These are phyloP conservation scores for Siniperca knerii DNA, from an alignment of 2,113 vertebrate species.

Conservation along the genomic window DNA sequence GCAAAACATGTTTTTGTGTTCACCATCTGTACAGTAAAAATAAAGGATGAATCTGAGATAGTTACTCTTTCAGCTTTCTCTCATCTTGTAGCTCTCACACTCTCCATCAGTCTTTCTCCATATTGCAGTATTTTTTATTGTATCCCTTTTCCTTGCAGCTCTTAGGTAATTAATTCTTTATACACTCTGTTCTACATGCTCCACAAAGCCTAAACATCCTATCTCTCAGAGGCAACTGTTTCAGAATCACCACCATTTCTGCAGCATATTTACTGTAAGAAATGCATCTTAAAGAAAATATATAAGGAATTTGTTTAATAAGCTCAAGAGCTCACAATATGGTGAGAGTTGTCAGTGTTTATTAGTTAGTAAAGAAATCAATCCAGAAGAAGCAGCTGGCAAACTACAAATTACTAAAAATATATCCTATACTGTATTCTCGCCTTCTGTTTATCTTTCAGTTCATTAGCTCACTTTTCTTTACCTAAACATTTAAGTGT, in stretches of 20 bases:
- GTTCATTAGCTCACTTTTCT: background rate
- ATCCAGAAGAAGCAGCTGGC: background rate
- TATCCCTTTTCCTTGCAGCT: constrained; percentile 30
- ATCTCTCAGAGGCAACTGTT: constrained; percentile 20
- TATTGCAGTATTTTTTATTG: constrained; percentile 36
- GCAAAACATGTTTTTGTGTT: background rate
- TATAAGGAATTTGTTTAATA: constrained; percentile 4
- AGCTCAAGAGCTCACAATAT: background rate
- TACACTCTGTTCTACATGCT: constrained; percentile 46
- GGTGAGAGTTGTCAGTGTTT: background rate
- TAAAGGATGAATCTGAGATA: constrained; percentile 11
- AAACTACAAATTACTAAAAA: background rate
- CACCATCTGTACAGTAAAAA: constrained; percentile 13
- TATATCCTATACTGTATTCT: background rate
- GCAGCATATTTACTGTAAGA: constrained; percentile 6
- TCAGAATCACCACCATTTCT: constrained; percentile 22
- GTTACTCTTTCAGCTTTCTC: constrained; percentile 21
- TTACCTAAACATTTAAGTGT: background rate
- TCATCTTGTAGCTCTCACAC: constrained; percentile 2
- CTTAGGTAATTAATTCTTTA: constrained; percentile 62
- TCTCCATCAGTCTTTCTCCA: constrained; percentile 25
- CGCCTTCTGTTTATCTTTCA: background rate
- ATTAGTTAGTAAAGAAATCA: background rate
- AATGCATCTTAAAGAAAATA: background rate
- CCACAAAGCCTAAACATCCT: constrained; percentile 50